These are phyloP conservation scores for Melanerpes aurifrons DNA, from an alignment of 2,113 vertebrate species.

Conservation along the genomic window DNA sequence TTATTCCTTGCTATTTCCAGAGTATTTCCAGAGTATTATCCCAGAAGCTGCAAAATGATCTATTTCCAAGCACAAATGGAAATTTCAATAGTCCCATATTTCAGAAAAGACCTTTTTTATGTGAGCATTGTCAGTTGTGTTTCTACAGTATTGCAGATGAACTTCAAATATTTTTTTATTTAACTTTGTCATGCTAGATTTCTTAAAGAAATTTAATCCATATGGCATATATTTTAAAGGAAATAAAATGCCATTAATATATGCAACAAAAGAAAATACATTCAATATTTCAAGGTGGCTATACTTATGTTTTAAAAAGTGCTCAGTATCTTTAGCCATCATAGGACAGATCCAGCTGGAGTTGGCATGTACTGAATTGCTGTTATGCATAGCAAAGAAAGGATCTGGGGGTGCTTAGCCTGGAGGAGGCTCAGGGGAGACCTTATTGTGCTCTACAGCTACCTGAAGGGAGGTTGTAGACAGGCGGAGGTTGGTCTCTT, in stretches of 20 bases:
- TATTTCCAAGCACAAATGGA: not conserved
- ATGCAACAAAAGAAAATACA: not conserved
- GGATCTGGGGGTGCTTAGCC: too few relatives aligned
- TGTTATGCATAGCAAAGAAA: not conserved
- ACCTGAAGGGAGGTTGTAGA: too few relatives aligned
- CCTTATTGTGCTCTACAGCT: too few relatives aligned
- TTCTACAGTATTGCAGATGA: not conserved
- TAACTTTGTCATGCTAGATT: not conserved
- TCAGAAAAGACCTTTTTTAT: not conserved
- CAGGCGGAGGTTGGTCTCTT: too few relatives aligned
- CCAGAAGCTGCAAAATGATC: not conserved
- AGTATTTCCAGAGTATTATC: not conserved
- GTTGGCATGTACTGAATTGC: not conserved
- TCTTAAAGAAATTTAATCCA: not conserved
- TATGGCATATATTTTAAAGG: not conserved
- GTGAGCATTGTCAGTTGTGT: not conserved
- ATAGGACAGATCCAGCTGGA: not conserved
- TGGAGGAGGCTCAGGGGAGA: too few relatives aligned
- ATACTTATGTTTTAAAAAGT: not conserved
- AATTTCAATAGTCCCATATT: not conserved
- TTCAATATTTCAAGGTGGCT: not conserved
- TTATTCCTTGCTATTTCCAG: not conserved
- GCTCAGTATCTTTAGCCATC: not conserved
- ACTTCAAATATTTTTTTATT: not conserved
- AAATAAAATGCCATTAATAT: not conserved